Percentiles rank a stretch among this genome's conserved stretches.
These are phyloP conservation scores for Phainopepla nitens DNA, from an alignment of 2,113 vertebrate species.

Conservation along the genomic window DNA sequence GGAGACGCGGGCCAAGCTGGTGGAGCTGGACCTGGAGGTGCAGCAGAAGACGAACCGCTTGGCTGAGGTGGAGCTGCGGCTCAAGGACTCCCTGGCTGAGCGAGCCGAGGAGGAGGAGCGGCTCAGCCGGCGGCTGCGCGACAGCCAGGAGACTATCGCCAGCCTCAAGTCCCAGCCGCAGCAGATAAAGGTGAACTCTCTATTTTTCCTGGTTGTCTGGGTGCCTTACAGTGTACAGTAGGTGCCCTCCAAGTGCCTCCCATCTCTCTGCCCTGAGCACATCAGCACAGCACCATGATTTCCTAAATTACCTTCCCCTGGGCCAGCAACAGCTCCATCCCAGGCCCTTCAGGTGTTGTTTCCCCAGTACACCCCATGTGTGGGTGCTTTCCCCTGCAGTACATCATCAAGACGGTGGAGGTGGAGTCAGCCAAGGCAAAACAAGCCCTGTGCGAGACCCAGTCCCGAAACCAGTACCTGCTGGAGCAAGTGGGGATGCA, in stretches of 20 bases:
- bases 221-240: no score
- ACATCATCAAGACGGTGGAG: conserved; percentile 82
- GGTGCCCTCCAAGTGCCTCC: neutral
- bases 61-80: conserved; percentile 74
- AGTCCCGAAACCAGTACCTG: conserved; percentile 81
- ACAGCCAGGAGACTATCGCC: conserved; percentile 82
- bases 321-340: neutral
- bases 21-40: conserved; percentile 78
- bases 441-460: conserved; percentile 78
- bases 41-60: conserved; percentile 78
- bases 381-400: conserved; percentile 53
- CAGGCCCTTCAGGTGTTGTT: neutral
- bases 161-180: conserved; percentile 76
- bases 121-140: conserved; percentile 76
- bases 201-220: neutral
- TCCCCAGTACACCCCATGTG: neutral
- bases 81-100: conserved; percentile 79
- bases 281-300: neutral
- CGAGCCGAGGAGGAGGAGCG: conserved; percentile 78
- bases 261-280: neutral
- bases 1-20: conserved; percentile 69
- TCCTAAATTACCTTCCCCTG: neutral
- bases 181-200: conserved; percentile 79
- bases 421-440: conserved; percentile 82
- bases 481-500: conserved; percentile 90